A percentile compares a stretch with the other conserved stretches of the same genome.
These are phyloP conservation scores for Pollicipes pollicipes DNA, from an alignment of 1,140 invertebrate genomes.

Conservation along the genomic window DNA sequence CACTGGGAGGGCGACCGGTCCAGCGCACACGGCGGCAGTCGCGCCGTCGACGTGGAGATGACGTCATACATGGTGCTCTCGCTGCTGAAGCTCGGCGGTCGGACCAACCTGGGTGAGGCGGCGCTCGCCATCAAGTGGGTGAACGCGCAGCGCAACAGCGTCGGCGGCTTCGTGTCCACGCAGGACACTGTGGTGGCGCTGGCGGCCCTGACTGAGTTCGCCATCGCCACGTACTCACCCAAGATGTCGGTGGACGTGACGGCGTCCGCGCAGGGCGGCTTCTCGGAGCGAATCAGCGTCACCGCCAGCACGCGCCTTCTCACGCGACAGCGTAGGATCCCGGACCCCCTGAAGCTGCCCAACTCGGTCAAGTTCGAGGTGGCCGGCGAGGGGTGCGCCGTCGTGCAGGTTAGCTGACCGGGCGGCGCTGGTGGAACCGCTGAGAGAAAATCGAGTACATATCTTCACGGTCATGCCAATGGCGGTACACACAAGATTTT, in stretches of 20 bases:
- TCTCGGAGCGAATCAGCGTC: conserved; percentile 7
- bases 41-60: conserved; percentile 39
- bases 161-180: conserved; percentile 56
- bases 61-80: conserved; percentile 52
- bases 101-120: conserved; percentile 31
- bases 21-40: neutral
- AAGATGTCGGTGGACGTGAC: neutral
- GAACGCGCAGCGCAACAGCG: conserved; percentile 34
- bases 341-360: conserved; percentile 11
- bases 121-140: conserved; percentile 47
- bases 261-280: neutral
- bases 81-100: conserved; percentile 38
- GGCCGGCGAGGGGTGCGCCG: conserved; percentile 15
- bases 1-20: conserved; percentile 25
- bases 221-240: neutral
- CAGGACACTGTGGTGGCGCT: conserved; percentile 46
- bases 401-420: too few relatives aligned
- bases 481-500: too few relatives aligned
- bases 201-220: conserved; percentile 40
- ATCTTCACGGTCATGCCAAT: too few relatives aligned
- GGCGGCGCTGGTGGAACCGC: too few relatives aligned
- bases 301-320: conserved; percentile 15
- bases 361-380: conserved; percentile 12
- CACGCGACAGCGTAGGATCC: conserved; percentile 6
- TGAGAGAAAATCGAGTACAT: too few relatives aligned